These are phyloP conservation scores for Apomyelois bistriatella DNA, from an alignment of 2,888 invertebrate genomes.

Conservation along the genomic window DNA sequence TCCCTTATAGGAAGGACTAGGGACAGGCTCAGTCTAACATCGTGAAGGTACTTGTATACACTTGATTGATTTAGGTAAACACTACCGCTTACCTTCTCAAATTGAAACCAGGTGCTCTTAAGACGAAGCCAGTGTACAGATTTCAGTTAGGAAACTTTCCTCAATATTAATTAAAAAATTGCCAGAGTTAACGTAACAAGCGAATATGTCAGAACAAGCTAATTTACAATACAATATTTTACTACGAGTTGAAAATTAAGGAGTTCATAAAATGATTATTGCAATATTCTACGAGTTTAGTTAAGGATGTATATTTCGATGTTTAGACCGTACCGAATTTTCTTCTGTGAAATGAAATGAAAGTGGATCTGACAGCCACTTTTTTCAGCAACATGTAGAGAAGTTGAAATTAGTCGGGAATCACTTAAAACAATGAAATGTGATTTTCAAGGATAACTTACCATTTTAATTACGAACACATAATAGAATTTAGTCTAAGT, in stretches of 20 bases:
- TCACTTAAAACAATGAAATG: too few species aligned
- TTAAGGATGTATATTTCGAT: too few species aligned
- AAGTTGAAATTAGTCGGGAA: too few species aligned
- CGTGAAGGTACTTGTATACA: conserved; percentile 30
- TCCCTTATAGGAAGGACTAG: conserved; percentile 41
- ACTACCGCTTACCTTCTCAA: conserved; percentile 33
- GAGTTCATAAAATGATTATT: too few species aligned
- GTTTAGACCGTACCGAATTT: too few species aligned
- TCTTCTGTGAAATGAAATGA: too few species aligned
- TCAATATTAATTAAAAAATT: neutral
- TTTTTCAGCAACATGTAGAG: too few species aligned
- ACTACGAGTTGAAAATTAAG: neutral
- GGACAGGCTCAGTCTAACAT: conserved; percentile 30
- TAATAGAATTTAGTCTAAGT: too few species aligned
- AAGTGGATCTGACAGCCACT: too few species aligned
- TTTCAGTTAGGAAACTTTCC: conserved; percentile 1
- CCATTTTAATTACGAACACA: too few species aligned
- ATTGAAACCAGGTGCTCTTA: conserved; percentile 28
- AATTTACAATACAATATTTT: neutral
- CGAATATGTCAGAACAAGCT: neutral
- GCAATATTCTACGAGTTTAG: too few species aligned
- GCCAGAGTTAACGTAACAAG: neutral
- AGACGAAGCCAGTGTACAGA: neutral
- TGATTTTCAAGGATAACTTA: too few species aligned
- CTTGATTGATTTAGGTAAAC: conserved; percentile 55